These are phyloP conservation scores for Zenarchopterus dispar DNA, from an alignment of 2,797 vertebrate genomes.

Conservation along the genomic window DNA sequence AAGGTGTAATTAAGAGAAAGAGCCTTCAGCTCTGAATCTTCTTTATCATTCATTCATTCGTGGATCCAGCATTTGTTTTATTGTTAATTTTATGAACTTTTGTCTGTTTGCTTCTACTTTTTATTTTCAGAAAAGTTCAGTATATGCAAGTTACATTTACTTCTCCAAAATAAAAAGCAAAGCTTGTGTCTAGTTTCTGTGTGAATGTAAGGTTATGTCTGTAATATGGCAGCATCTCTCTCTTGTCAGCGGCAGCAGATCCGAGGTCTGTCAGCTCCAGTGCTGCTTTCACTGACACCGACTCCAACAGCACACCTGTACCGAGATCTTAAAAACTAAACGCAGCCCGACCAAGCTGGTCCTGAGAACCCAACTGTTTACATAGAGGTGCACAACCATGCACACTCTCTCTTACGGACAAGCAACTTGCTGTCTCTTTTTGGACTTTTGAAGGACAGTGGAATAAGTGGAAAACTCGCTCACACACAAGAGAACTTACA, in stretches of 20 bases:
- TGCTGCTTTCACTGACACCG: slow-evolving; percentile 51
- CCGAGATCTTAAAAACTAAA: slow-evolving; percentile 73
- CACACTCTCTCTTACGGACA: too few species aligned
- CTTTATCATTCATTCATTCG: neutral
- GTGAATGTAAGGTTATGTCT: too few species aligned
- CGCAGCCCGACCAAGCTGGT: slow-evolving; percentile 82
- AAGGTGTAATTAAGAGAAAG: slow-evolving; percentile 24
- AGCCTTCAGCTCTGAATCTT: slow-evolving; percentile 8
- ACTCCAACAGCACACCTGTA: slow-evolving; percentile 46
- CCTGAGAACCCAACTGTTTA: slow-evolving; percentile 56
- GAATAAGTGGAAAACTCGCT: too few species aligned
- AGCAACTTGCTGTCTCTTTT: too few species aligned
- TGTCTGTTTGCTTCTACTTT: neutral
- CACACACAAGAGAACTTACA: too few species aligned
- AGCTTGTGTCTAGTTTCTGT: neutral
- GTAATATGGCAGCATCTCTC: neutral
- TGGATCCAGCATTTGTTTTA: slow-evolving; percentile 5
- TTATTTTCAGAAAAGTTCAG: neutral
- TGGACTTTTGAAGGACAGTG: too few species aligned
- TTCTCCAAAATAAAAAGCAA: too few species aligned
- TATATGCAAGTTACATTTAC: too few species aligned
- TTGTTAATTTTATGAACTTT: neutral
- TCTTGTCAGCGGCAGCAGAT: slow-evolving; percentile 64
- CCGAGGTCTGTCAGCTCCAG: slow-evolving; percentile 76
- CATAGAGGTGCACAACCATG: too few species aligned